These are phyloP conservation scores for Cheilosia soror DNA, from an alignment of 2,888 invertebrate genomes.

Conservation along the genomic window DNA sequence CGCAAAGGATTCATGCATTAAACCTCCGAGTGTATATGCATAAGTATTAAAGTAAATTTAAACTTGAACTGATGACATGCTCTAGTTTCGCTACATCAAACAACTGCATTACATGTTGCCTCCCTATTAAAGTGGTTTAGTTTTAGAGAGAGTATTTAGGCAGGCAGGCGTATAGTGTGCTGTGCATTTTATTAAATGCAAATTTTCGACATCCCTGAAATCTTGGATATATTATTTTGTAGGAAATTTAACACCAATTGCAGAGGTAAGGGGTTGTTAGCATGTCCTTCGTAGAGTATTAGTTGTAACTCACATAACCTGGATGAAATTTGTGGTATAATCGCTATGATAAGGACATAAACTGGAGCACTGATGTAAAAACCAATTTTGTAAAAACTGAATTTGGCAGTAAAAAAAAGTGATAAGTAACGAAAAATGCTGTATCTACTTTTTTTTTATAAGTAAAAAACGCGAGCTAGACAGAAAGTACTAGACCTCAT, in stretches of 20 bases:
- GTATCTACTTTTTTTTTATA: too few relatives aligned
- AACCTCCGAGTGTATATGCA: slow-evolving; percentile 56
- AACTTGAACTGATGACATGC: slow-evolving; percentile 76
- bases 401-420: too few relatives aligned
- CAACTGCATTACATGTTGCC: slow-evolving; percentile 36
- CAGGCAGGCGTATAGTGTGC: slow-evolving; percentile 23
- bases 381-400: too few relatives aligned
- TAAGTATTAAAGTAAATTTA: slow-evolving; percentile 69
- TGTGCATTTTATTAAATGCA: slow-evolving; percentile 71
- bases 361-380: too few relatives aligned
- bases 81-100: slow-evolving; percentile 69
- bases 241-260: slow-evolving; percentile 63
- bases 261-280: background rate
- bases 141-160: slow-evolving; percentile 21
- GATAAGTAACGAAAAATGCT: too few relatives aligned
- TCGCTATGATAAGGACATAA: too few relatives aligned
- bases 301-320: too few relatives aligned
- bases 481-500: too few relatives aligned
- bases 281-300: too few relatives aligned
- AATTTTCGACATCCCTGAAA: slow-evolving; percentile 36
- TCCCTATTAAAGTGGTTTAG: slow-evolving; percentile 67
- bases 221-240: too few relatives aligned
- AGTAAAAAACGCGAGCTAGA: too few relatives aligned
- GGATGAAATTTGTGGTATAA: too few relatives aligned
- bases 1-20: slow-evolving; percentile 67